Evolutionary conservation across 2,888 invertebrate genomes (phyloP).

Genomic region (Eledona agricola): DNA sequence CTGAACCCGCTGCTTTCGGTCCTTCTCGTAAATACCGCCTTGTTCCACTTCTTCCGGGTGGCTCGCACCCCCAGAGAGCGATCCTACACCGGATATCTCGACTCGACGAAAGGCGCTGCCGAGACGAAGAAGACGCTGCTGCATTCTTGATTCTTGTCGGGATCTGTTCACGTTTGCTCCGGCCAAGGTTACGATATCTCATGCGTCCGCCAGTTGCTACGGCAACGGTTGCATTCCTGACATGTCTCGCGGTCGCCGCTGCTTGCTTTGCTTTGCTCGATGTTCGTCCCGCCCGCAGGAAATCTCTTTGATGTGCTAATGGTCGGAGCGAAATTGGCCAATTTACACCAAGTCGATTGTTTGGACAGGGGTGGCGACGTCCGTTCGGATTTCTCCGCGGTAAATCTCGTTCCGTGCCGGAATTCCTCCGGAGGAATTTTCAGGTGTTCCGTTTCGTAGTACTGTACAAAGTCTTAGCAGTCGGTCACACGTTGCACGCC

Average conservation of each 20-base stretch:
- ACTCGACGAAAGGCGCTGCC: too few relatives aligned
- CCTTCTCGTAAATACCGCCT: constrained; percentile 32
- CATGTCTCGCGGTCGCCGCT: too few relatives aligned
- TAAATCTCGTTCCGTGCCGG: constrained; percentile 1
- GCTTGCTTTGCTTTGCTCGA: too few relatives aligned
- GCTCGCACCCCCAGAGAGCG: constrained; percentile 42
- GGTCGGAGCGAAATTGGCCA: constrained; percentile 22
- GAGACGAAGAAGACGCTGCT: too few relatives aligned
- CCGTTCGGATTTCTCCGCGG: constrained; percentile 16
- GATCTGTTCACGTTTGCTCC: constrained; percentile 42
- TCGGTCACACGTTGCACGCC: constrained; percentile 46
- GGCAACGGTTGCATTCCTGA: constrained; percentile 42
- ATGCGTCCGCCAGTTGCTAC: constrained; percentile 47
- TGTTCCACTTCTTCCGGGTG: constrained; percentile 43
- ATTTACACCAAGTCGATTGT: constrained; percentile 14
- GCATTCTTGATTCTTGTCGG: too few relatives aligned
- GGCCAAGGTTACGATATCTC: constrained; percentile 49
- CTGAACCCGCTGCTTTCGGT: constrained; percentile 49
- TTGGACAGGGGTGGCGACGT: constrained; percentile 11
- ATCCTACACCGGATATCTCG: too few relatives aligned
- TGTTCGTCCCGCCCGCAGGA: too few relatives aligned
- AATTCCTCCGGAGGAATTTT: constrained; percentile 11
- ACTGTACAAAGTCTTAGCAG: neutral
- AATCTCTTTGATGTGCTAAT: constrained; percentile 35
- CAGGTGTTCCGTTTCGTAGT: constrained; percentile 4